phyloP scores from a whole-genome alignment of 2,797 vertebrate species.

The Argyrosomus regius region DNA sequence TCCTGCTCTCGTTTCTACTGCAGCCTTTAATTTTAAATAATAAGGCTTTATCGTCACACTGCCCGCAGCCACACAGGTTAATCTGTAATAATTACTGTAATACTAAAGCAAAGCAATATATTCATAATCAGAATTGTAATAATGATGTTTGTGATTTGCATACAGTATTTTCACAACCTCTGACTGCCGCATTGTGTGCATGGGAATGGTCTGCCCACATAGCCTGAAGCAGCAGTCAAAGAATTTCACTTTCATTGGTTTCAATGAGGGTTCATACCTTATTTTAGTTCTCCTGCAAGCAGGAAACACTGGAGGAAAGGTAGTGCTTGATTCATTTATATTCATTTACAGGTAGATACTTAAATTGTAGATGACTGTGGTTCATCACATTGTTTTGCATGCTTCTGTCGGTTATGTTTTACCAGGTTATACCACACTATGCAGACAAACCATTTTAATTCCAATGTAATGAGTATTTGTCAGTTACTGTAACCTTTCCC shows the following conservation, averaged over 20 bases:
- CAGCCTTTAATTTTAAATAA: constrained; percentile 62
- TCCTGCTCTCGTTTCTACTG: constrained; percentile 50
- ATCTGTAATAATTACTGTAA: constrained; percentile 63
- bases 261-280: constrained; percentile 20
- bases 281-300: not conserved
- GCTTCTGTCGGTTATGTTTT: not conserved
- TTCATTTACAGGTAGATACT: not conserved
- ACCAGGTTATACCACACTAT: not conserved
- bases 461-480: not conserved
- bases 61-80: constrained; percentile 57
- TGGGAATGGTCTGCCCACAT: not conserved
- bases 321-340: not conserved
- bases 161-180: not conserved
- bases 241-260: constrained; percentile 25
- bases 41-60: constrained; percentile 53
- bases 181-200: not conserved
- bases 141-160: constrained; percentile 34
- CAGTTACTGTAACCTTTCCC: not conserved
- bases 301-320: not conserved
- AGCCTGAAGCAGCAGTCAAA: constrained; percentile 24
- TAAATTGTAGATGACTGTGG: not conserved
- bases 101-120: constrained; percentile 54
- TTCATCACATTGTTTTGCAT: not conserved
- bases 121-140: constrained; percentile 53
- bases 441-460: not conserved